Evolutionary conservation across 2,113 vertebrate genomes (phyloP).

Genomic region (Pomatorhinus ruficollis): DNA sequence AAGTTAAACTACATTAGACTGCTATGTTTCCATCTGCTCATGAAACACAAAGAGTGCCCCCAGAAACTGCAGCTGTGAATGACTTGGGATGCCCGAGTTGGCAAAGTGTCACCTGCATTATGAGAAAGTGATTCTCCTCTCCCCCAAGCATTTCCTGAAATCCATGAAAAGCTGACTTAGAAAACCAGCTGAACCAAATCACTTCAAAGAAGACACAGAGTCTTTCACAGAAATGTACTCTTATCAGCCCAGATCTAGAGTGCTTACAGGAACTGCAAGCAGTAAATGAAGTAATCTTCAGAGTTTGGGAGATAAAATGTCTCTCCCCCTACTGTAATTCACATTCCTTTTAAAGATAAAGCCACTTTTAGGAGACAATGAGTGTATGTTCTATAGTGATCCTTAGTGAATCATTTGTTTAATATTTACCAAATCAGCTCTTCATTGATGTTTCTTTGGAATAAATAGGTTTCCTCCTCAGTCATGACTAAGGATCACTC

Average conservation of each 20-base stretch:
- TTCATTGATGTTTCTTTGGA: background rate
- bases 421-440: background rate
- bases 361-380: background rate
- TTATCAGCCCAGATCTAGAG: slow-evolving; percentile 12
- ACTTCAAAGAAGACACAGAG: background rate
- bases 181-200: slow-evolving; percentile 41
- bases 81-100: background rate
- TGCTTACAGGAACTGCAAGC: slow-evolving; percentile 25
- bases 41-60: background rate
- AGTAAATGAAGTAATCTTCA: slow-evolving; percentile 13
- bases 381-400: background rate
- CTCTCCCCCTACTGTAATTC: background rate
- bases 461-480: background rate
- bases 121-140: background rate
- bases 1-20: background rate
- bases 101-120: background rate
- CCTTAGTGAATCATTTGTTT: slow-evolving; percentile 16
- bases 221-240: slow-evolving; percentile 39
- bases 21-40: background rate
- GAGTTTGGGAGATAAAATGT: background rate
- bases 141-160: slow-evolving; percentile 19
- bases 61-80: background rate
- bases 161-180: slow-evolving; percentile 41
- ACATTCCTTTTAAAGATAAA: slow-evolving; percentile 3
- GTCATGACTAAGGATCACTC: background rate